These are phyloP conservation scores for Petrolisthes manimaculis DNA, from an alignment of 2,888 invertebrate genomes.

Conservation along the genomic window DNA sequence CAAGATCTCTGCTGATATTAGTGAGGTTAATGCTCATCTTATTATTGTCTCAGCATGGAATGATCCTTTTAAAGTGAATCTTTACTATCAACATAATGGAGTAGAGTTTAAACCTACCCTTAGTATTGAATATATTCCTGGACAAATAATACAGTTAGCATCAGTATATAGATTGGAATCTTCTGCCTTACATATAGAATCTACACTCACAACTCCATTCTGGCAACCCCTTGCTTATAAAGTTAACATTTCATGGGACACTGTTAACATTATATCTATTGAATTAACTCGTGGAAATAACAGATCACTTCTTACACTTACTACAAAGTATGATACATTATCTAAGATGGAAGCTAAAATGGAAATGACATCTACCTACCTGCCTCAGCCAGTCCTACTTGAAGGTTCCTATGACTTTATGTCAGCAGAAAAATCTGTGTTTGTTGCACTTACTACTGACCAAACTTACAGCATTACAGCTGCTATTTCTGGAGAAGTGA, in stretches of 20 bases:
- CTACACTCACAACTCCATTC: conserved; percentile 39
- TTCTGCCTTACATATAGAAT: conserved; percentile 12
- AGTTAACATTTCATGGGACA: conserved; percentile 26
- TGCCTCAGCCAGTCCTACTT: conserved; percentile 17
- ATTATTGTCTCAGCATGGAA: conserved; percentile 15
- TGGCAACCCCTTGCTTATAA: conserved; percentile 43
- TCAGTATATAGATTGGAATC: background rate
- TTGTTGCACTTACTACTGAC: background rate
- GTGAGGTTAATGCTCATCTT: conserved; percentile 7
- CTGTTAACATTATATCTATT: conserved; percentile 6
- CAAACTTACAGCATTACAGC: conserved; percentile 26
- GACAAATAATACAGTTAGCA: conserved; percentile 5
- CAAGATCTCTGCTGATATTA: conserved; percentile 7
- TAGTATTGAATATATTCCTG: conserved; percentile 24
- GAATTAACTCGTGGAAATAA: conserved; percentile 21
- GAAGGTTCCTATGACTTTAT: conserved; percentile 25
- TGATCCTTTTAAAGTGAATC: conserved; percentile 12
- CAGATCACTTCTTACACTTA: conserved; percentile 20
- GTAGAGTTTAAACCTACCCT: conserved; percentile 12
- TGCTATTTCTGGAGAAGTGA: conserved; percentile 24
- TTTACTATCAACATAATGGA: conserved; percentile 15
- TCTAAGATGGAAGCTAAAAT: conserved; percentile 12
- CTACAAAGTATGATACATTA: background rate
- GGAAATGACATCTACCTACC: conserved; percentile 25
- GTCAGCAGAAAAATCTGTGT: background rate